Evolutionary conservation across 2,888 invertebrate genomes (phyloP).

Genomic region (Entomobrya proxima): DNA sequence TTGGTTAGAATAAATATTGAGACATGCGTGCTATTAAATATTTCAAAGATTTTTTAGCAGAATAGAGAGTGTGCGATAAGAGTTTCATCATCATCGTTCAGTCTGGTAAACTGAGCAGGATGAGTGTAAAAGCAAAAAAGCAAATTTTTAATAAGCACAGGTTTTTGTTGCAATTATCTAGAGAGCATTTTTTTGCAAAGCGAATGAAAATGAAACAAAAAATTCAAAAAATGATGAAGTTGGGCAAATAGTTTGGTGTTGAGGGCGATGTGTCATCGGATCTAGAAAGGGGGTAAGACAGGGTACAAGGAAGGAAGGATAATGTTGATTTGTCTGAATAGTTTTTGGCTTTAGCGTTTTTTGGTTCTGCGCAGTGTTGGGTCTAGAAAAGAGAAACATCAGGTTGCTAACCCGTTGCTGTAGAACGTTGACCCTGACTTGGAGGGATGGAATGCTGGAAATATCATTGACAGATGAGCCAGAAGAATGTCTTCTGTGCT

Average conservation of each 20-base stretch:
- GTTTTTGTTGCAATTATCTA: not conserved
- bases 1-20: conserved; percentile 7
- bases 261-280: conserved; percentile 31
- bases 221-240: conserved; percentile 59
- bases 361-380: conserved; percentile 60
- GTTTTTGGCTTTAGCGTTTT: conserved; percentile 44
- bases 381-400: conserved; percentile 72
- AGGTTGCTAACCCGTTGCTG: conserved; percentile 89
- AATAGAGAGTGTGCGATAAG: conserved; percentile 37
- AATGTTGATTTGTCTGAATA: conserved; percentile 44
- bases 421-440: conserved; percentile 84
- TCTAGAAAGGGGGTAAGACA: conserved; percentile 40
- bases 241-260: conserved; percentile 55
- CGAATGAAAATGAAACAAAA: conserved; percentile 55
- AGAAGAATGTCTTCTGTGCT: conserved; percentile 73
- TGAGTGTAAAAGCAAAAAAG: not conserved
- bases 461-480: conserved; percentile 79
- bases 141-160: not conserved
- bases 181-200: conserved; percentile 6
- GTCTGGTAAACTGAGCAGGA: not conserved
- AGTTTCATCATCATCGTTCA: not conserved
- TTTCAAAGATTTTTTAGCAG: not conserved
- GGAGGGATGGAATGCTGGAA: conserved; percentile 80
- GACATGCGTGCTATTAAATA: not conserved
- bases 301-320: conserved; percentile 61